A percentile compares a stretch with the other conserved stretches of the same genome.
Conservation (phyloP, 2,113 vertebrate genomes). For the Eira barbara region DNA sequence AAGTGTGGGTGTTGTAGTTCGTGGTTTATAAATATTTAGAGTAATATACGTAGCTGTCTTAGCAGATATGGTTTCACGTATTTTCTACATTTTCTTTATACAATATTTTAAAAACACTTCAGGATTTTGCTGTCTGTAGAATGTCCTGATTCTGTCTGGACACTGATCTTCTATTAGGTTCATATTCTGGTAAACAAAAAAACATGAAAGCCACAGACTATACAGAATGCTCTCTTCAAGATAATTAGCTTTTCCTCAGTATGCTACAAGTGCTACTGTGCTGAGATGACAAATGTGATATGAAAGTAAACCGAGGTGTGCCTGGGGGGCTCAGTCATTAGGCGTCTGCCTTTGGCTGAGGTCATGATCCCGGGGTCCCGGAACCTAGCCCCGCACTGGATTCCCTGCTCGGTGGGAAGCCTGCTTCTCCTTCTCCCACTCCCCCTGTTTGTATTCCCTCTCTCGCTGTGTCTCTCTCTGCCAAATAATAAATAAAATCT, state of each 20-base stretch:
- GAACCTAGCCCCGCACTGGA: too few species aligned
- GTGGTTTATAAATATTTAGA: not conserved
- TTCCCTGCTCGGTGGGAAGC: too few species aligned
- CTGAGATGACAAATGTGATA: not conserved
- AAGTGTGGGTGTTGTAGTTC: not conserved
- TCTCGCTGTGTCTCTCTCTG: too few species aligned
- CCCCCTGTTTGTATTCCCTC: too few species aligned
- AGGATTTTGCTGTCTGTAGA: not conserved
- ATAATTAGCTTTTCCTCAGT: not conserved
- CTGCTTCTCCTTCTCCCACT: too few species aligned
- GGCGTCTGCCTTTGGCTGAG: too few species aligned
- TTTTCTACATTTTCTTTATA: not conserved
- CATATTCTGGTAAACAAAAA: not conserved
- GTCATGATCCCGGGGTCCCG: too few species aligned
- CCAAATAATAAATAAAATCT: too few species aligned
- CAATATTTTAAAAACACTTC: not conserved
- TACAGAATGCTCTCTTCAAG: not conserved
- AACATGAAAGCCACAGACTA: not conserved
- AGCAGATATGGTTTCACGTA: not conserved
- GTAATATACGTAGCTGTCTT: not conserved
- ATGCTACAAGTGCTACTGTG: not conserved
- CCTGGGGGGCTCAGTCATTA: too few species aligned
- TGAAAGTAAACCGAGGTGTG: not conserved
- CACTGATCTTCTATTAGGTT: not conserved
- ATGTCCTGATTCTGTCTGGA: not conserved